Evolutionary conservation across 2,797 vertebrate genomes (phyloP).

Genomic region (Allobates femoralis): DNA sequence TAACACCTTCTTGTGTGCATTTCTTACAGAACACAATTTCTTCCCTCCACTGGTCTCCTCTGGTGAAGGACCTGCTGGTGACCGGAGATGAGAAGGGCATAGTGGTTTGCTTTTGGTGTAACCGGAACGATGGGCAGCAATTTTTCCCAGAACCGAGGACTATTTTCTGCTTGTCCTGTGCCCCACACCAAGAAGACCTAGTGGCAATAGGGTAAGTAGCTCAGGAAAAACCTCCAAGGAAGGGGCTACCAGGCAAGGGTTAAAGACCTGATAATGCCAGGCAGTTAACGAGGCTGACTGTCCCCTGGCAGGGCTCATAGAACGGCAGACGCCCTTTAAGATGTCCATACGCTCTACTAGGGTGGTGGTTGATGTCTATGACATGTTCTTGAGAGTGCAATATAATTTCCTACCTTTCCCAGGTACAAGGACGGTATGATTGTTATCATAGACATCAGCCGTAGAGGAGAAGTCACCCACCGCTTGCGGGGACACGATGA

Average conservation of each 20-base stretch:
- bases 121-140: slow-evolving; percentile 86
- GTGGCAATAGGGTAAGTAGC: slow-evolving; percentile 87
- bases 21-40: slow-evolving; percentile 80
- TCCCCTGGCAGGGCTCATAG: too few species aligned
- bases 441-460: slow-evolving; percentile 89
- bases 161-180: slow-evolving; percentile 91
- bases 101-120: slow-evolving; percentile 88
- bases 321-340: too few species aligned
- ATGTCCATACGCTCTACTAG: too few species aligned
- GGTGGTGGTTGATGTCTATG: too few species aligned
- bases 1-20: too few species aligned
- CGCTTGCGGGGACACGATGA: slow-evolving; percentile 93
- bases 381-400: too few species aligned
- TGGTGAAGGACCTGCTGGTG: slow-evolving; percentile 88
- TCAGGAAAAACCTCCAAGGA: background rate
- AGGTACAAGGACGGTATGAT: slow-evolving; percentile 98
- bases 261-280: background rate
- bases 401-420: background rate
- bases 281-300: background rate
- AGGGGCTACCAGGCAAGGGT: background rate
- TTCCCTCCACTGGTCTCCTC: slow-evolving; percentile 91
- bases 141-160: slow-evolving; percentile 91
- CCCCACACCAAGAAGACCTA: slow-evolving; percentile 87
- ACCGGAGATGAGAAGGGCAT: slow-evolving; percentile 94
- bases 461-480: slow-evolving; percentile 87